Percentiles rank a stretch among this genome's conserved stretches.
Conservation (phyloP, 1,140 invertebrate genomes). For the Hyles euphorbiae region DNA sequence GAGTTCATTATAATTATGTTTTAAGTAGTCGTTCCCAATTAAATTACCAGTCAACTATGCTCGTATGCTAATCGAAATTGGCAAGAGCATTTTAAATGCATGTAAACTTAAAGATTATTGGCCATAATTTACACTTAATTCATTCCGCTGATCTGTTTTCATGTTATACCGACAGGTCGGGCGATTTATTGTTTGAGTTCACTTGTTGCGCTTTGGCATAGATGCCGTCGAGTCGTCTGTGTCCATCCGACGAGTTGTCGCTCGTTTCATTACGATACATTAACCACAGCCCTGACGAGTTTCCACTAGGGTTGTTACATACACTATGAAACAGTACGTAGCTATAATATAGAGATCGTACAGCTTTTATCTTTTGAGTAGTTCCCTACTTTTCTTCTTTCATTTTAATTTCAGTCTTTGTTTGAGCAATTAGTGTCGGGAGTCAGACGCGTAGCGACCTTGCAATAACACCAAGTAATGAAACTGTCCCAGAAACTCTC, state of each 20-base stretch:
- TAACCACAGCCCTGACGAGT: constrained; percentile 33
- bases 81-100: too few relatives aligned
- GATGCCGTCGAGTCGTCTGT: constrained; percentile 17
- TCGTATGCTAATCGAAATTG: too few relatives aligned
- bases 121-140: too few relatives aligned
- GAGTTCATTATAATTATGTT: neutral
- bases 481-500: too few relatives aligned
- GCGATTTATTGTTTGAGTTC: constrained; percentile 38
- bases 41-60: too few relatives aligned
- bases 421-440: constrained; percentile 4
- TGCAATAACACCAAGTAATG: too few relatives aligned
- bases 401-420: constrained; percentile 1
- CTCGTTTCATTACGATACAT: constrained; percentile 45
- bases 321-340: neutral
- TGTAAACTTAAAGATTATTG: too few relatives aligned
- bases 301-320: constrained; percentile 8
- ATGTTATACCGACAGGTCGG: constrained; percentile 27
- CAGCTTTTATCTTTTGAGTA: neutral
- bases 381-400: neutral
- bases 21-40: too few relatives aligned
- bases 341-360: neutral
- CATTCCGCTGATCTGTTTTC: neutral
- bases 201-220: constrained; percentile 53
- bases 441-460: too few relatives aligned
- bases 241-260: constrained; percentile 30